Evolutionary conservation across 2,113 vertebrate genomes (phyloP).

Genomic region (Neogale vison): DNA sequence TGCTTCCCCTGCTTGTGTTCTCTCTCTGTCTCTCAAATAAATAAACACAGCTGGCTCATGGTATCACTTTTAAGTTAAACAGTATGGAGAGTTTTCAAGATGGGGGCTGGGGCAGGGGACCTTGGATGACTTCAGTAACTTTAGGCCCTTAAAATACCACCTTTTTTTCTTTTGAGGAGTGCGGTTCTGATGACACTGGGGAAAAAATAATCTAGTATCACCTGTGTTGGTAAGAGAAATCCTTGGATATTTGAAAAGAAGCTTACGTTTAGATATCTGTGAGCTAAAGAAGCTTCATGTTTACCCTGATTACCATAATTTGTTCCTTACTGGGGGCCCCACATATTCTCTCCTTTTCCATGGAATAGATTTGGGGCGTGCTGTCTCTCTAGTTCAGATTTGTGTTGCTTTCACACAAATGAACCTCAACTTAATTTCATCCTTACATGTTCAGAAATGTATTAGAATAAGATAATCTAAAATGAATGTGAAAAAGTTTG

Average conservation of each 20-base stretch:
- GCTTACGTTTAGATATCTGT: not conserved
- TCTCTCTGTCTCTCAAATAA: no score
- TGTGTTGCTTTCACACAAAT: not conserved
- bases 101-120: not conserved
- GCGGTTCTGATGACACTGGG: not conserved
- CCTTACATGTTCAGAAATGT: not conserved
- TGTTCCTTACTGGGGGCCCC: not conserved
- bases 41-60: not conserved
- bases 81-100: not conserved
- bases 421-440: not conserved
- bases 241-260: constrained; percentile 16
- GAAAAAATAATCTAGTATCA: not conserved
- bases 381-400: not conserved
- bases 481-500: not conserved
- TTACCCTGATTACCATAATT: not conserved
- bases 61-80: not conserved
- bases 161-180: not conserved
- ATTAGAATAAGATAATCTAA: not conserved
- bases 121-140: not conserved
- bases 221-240: not conserved
- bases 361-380: not conserved
- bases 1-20: no score
- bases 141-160: not conserved
- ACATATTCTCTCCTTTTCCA: not conserved
- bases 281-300: not conserved